A percentile compares a stretch with the other conserved stretches of the same genome.
These are phyloP conservation scores for Brenthis daphne DNA, from an alignment of 2,888 invertebrate genomes.

Conservation along the genomic window DNA sequence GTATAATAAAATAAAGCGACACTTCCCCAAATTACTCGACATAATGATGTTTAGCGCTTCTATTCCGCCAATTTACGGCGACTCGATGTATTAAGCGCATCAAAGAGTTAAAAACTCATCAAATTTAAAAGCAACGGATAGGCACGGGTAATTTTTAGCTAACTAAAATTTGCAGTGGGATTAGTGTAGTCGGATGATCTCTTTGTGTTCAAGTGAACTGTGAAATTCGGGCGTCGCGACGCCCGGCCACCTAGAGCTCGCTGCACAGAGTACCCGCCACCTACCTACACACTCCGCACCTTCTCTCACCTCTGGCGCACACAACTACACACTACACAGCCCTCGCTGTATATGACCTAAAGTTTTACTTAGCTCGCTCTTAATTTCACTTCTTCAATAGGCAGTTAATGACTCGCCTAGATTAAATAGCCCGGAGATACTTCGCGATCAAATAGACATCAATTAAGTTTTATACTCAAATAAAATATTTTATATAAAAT, in stretches of 20 bases:
- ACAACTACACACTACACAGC: neutral
- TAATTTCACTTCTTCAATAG: slow-evolving; percentile 22
- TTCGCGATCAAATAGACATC: neutral
- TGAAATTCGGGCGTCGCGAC: slow-evolving; percentile 40
- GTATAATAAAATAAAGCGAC: neutral
- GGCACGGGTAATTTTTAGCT: slow-evolving; percentile 45
- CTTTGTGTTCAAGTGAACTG: slow-evolving; percentile 58
- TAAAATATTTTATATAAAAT: no score
- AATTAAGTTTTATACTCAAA: slow-evolving; percentile 7
- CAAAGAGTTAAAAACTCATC: slow-evolving; percentile 39
- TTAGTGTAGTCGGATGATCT: slow-evolving; percentile 48
- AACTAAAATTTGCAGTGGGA: slow-evolving; percentile 45
- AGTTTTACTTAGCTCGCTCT: slow-evolving; percentile 24
- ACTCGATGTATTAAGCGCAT: slow-evolving; percentile 26
- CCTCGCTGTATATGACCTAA: slow-evolving; percentile 29
- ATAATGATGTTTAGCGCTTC: slow-evolving; percentile 6
- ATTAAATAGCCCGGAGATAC: neutral
- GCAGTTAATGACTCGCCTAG: neutral
- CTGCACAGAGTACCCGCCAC: neutral
- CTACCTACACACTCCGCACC: slow-evolving; percentile 8
- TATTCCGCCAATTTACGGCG: slow-evolving; percentile 17
- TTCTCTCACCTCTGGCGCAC: slow-evolving; percentile 2
- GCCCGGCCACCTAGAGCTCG: slow-evolving; percentile 16
- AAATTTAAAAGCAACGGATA: slow-evolving; percentile 36
- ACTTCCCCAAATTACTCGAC: neutral